Percentiles rank a stretch among this genome's conserved stretches.
These are phyloP conservation scores for Lytechinus pictus DNA, from an alignment of 35 echinoderm and acorn worm species.

Conservation along the genomic window DNA sequence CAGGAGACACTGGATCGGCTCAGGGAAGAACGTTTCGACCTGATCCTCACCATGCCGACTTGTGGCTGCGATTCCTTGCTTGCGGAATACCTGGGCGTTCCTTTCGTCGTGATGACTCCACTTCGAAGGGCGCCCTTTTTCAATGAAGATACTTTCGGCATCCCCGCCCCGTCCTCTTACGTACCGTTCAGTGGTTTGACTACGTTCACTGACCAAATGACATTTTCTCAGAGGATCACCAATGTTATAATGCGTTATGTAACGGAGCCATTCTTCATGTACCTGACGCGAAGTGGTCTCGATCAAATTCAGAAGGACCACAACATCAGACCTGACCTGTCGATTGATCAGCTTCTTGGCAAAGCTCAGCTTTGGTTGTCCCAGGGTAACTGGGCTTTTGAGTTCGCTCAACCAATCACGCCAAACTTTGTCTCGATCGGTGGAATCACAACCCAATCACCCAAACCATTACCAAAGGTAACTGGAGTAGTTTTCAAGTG, in stretches of 20 bases:
- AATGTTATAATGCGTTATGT: neutral
- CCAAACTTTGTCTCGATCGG: neutral
- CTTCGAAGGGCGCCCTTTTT: neutral
- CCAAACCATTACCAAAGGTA: neutral
- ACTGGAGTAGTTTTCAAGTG: too few relatives aligned
- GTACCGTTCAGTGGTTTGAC: neutral
- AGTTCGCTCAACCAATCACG: neutral
- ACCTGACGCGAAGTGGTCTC: neutral
- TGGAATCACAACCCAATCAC: neutral
- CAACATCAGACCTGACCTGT: neutral
- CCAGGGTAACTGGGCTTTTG: neutral
- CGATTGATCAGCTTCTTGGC: neutral
- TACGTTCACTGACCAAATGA: slow-evolving; percentile 38
- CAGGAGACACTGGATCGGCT: slow-evolving; percentile 6
- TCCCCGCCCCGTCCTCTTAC: slow-evolving; percentile 40
- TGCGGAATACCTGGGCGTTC: slow-evolving; percentile 31
- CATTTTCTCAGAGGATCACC: neutral
- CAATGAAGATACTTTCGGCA: slow-evolving; percentile 23
- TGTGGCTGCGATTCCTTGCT: slow-evolving; percentile 14
- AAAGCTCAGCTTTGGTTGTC: neutral
- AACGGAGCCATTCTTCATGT: neutral
- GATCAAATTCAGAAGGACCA: neutral
- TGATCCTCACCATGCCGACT: slow-evolving; percentile 23
- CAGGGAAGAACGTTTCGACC: slow-evolving; percentile 12
- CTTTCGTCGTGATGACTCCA: slow-evolving; percentile 35